Evolutionary conservation across 1,140 invertebrate genomes (phyloP).

Genomic region (Drosophila neocordata): DNA sequence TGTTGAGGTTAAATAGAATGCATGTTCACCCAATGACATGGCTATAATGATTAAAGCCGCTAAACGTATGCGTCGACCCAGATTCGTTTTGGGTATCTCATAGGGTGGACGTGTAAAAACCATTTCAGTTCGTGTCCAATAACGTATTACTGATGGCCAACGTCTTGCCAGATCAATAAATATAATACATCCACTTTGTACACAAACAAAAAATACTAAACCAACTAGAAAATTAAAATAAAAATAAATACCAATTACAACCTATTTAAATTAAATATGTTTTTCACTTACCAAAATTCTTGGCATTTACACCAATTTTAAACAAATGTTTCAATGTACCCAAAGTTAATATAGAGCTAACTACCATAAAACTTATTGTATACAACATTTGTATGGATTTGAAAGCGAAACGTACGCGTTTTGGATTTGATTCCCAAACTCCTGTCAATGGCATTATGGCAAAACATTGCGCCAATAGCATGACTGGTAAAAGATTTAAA

Average conservation of each 20-base stretch:
- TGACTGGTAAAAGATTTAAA: conserved; percentile 38
- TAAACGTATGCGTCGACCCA: conserved; percentile 54
- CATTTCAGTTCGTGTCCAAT: conserved; percentile 65
- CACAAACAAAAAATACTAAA: conserved; percentile 61
- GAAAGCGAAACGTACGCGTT: conserved; percentile 52
- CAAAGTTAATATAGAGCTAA: conserved; percentile 41
- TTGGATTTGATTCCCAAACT: conserved; percentile 51
- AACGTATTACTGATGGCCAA: conserved; percentile 66
- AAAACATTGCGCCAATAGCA: conserved; percentile 71
- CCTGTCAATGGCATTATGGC: conserved; percentile 65
- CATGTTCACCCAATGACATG: conserved; percentile 63
- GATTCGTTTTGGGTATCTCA: conserved; percentile 44
- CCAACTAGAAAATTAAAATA: conserved; percentile 46
- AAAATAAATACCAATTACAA: background rate
- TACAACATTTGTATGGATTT: conserved; percentile 57
- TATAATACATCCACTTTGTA: conserved; percentile 46
- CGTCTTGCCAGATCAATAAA: conserved; percentile 57
- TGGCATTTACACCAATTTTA: conserved; percentile 65
- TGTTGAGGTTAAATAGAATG: conserved; percentile 50
- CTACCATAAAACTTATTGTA: conserved; percentile 50
- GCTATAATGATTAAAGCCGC: conserved; percentile 59
- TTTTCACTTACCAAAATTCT: conserved; percentile 65
- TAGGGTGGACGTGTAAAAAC: conserved; percentile 65
- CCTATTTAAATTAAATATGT: background rate
- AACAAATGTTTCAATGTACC: conserved; percentile 53